Evolutionary conservation across 2,113 vertebrate genomes (phyloP).

Genomic region (Elgaria multicarinata): DNA sequence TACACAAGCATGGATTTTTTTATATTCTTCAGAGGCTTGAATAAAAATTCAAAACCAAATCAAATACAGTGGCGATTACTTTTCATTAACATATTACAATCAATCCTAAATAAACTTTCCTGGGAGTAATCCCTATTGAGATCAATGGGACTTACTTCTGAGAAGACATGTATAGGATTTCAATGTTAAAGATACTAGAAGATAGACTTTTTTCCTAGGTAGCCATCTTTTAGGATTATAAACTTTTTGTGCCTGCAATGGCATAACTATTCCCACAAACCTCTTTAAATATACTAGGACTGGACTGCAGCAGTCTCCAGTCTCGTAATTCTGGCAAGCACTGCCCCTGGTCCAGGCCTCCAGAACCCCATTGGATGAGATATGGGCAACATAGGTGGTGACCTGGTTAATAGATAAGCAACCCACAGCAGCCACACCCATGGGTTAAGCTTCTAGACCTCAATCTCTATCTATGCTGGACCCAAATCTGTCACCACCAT

Average conservation of each 20-base stretch:
- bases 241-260: slow-evolving; percentile 60
- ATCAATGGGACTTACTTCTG: too few species aligned
- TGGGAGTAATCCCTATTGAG: too few species aligned
- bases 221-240: slow-evolving; percentile 49
- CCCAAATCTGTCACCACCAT: neutral
- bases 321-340: neutral
- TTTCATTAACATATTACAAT: slow-evolving; percentile 75
- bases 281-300: neutral
- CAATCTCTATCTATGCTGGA: neutral
- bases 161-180: too few species aligned
- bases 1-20: slow-evolving; percentile 73
- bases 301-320: neutral
- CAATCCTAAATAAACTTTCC: too few species aligned
- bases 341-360: neutral
- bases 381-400: neutral
- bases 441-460: neutral
- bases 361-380: neutral
- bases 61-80: slow-evolving; percentile 72
- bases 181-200: neutral
- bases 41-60: slow-evolving; percentile 64
- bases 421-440: neutral
- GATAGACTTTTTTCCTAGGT: slow-evolving; percentile 60
- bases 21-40: slow-evolving; percentile 71
- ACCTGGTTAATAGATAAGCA: neutral
- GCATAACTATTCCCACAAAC: neutral